Percentiles rank a stretch among this genome's conserved stretches.
Conservation (phyloP, 2,797 vertebrate genomes). For the Allobates femoralis region DNA sequence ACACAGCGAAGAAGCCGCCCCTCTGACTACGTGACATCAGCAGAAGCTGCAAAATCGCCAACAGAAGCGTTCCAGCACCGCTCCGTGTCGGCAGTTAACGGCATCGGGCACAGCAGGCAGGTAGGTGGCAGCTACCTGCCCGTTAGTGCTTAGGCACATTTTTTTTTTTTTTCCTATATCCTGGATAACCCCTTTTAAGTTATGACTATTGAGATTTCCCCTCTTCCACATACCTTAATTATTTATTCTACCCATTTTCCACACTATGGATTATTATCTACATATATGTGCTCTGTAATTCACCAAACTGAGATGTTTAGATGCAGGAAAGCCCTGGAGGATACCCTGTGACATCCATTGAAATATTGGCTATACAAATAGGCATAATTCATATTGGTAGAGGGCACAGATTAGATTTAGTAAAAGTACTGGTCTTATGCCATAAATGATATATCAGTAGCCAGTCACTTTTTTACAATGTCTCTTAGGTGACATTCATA, state of each 20-base stretch:
- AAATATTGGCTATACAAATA: background rate
- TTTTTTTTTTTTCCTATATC: too few relatives aligned
- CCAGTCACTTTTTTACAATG: too few relatives aligned
- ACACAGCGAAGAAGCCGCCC: too few relatives aligned
- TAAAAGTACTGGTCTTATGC: background rate
- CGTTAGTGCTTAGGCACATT: too few relatives aligned
- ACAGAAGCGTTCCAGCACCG: too few relatives aligned
- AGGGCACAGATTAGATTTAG: background rate
- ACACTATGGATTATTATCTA: background rate
- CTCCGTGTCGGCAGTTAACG: too few relatives aligned
- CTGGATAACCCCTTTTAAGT: too few relatives aligned
- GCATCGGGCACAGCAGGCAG: too few relatives aligned
- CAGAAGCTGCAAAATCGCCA: too few relatives aligned
- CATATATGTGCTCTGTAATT: background rate
- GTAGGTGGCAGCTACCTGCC: too few relatives aligned
- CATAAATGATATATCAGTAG: background rate
- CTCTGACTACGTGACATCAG: too few relatives aligned
- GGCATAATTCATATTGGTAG: background rate
- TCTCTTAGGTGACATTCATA: slow-evolving; percentile 18
- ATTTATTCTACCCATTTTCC: background rate
- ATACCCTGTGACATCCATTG: background rate
- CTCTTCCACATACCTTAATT: background rate
- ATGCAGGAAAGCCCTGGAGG: background rate
- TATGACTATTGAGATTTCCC: background rate
- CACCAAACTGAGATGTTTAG: background rate